Evolutionary conservation across 2,888 invertebrate species (phyloP).

Genomic region (Phortica okadai): DNA sequence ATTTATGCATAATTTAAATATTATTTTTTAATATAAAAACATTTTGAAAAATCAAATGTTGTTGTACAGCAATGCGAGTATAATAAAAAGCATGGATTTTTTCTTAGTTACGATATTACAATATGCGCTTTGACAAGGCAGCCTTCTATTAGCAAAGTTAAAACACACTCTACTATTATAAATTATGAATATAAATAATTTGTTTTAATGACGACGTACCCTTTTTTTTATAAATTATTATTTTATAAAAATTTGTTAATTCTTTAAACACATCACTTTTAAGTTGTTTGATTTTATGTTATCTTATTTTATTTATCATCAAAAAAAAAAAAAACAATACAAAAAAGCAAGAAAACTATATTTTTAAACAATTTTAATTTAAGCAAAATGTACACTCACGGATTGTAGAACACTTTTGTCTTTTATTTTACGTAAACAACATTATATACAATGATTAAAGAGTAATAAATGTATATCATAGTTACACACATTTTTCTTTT

Average conservation of each 20-base stretch:
- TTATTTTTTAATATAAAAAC: too few relatives aligned
- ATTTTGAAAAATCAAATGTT: too few relatives aligned
- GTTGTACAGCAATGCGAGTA: too few relatives aligned
- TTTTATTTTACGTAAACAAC: conserved; percentile 40
- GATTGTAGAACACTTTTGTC: background rate
- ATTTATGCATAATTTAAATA: too few relatives aligned
- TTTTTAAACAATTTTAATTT: conserved; percentile 13
- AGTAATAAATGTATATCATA: conserved; percentile 56
- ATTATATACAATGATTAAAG: conserved; percentile 49
- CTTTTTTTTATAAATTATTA: background rate
- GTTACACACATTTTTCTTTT: conserved; percentile 41
- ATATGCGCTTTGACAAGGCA: background rate
- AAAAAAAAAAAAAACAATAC: background rate
- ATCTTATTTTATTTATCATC: background rate
- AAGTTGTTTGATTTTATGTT: conserved; percentile 4
- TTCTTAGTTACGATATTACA: conserved; percentile 38
- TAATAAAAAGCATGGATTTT: too few relatives aligned
- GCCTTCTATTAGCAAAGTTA: too few relatives aligned
- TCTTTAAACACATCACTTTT: background rate
- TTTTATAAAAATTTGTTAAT: background rate
- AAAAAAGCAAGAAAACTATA: background rate
- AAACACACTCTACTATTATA: too few relatives aligned
- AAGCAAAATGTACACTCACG: background rate
- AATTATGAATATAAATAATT: too few relatives aligned
- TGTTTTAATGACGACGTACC: too few relatives aligned